Evolutionary conservation across 1,140 invertebrate species (phyloP).

Genomic region (Bombus sylvicola): DNA sequence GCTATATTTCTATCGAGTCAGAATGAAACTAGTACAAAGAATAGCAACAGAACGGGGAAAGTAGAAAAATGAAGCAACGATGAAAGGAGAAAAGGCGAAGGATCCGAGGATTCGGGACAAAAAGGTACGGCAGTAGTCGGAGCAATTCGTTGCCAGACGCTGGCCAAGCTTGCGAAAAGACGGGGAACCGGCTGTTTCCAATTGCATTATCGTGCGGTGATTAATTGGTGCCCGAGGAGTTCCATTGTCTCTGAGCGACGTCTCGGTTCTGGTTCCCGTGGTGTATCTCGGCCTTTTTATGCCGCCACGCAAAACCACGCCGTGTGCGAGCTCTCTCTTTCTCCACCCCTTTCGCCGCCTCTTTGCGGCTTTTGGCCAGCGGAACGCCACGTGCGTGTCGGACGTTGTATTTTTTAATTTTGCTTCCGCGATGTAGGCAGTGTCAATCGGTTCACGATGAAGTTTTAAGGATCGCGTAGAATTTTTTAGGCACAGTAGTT

Average conservation of each 20-base stretch:
- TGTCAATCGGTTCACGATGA: background rate
- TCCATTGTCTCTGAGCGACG: slow-evolving; percentile 52
- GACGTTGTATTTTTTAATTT: background rate
- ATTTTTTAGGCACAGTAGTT: background rate
- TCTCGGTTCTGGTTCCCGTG: slow-evolving; percentile 31
- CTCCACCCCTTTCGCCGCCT: background rate
- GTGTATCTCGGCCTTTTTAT: slow-evolving; percentile 18
- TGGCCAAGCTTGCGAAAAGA: background rate
- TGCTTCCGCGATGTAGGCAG: too few relatives aligned
- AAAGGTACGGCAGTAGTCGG: background rate
- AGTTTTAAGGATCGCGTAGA: background rate
- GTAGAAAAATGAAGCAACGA: background rate
- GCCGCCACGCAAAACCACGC: slow-evolving; percentile 4
- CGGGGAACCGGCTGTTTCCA: slow-evolving; percentile 27
- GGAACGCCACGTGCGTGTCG: slow-evolving; percentile 10
- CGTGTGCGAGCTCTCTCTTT: background rate
- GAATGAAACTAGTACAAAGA: background rate
- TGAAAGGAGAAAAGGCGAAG: background rate
- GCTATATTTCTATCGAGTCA: background rate
- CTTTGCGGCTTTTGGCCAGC: background rate
- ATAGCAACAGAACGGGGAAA: background rate
- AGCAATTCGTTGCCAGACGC: slow-evolving; percentile 32
- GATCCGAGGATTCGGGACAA: background rate
- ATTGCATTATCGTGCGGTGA: slow-evolving; percentile 45
- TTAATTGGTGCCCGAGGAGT: slow-evolving; percentile 44